Percentiles rank a stretch among this genome's conserved stretches.
Conservation (phyloP, 2,113 vertebrate species). For the Zosterops borbonicus region DNA sequence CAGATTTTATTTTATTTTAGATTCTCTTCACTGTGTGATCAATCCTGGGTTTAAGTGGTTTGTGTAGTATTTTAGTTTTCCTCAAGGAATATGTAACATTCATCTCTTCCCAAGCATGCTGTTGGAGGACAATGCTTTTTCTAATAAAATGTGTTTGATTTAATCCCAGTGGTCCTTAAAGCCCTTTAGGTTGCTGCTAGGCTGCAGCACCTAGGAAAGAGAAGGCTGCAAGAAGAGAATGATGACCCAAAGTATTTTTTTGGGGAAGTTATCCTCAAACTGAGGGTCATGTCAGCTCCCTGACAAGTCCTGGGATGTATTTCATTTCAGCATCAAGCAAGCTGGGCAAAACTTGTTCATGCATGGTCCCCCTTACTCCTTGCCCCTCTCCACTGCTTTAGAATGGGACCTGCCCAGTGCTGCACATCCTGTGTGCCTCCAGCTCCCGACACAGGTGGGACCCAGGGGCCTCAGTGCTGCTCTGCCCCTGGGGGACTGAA, state of each 20-base stretch:
- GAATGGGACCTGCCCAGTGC: not conserved
- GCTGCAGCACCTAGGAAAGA: not conserved
- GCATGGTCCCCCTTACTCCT: fast-evolving
- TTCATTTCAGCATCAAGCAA: not conserved
- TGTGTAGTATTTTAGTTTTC: not conserved
- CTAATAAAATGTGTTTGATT: not conserved
- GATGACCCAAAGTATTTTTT: not conserved
- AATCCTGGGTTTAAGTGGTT: not conserved
- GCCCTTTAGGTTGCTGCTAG: not conserved
- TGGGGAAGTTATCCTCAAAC: not conserved
- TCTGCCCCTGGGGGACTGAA: not conserved
- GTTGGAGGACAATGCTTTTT: not conserved
- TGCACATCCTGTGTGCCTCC: not conserved
- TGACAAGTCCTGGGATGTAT: not conserved
- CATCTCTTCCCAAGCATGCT: not conserved
- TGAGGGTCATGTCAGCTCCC: not conserved
- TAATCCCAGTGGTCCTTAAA: not conserved
- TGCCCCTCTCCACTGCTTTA: not conserved
- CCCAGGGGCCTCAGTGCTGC: not conserved
- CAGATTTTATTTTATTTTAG: not conserved
- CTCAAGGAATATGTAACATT: not conserved
- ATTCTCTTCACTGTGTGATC: not conserved
- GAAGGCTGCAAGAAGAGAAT: not conserved
- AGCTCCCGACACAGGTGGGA: not conserved
- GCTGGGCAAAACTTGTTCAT: not conserved